Evolutionary conservation across 2,888 invertebrate genomes (phyloP), one percentile per base, ranked within the genome.

Genomic region (Pyrrhia umbra): DNA sequence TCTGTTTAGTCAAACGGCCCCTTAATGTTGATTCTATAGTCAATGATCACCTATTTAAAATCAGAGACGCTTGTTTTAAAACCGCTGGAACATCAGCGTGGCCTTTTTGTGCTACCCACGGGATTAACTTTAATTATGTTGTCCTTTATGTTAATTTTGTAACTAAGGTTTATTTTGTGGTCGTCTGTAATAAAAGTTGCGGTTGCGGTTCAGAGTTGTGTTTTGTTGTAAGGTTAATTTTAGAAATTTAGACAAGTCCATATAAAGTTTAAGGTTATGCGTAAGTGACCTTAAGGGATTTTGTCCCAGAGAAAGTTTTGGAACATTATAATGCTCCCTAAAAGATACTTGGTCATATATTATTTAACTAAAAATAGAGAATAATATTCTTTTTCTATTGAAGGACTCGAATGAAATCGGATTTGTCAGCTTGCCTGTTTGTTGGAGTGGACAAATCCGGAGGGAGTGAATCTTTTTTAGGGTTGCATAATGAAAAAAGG

Each of bases 21-120:
- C 63, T n/a, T 72, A 69, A 79, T 56, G 73, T 68, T 67, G 67
- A 71, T 70, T 77, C 78, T 75, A 75, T 64, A 63, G 77, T 57
- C 77, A 77, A 79, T 77, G 79, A 83, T 80, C 74, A 64, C 60
- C 76, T 65, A 82, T 84, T 84, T 81, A 75, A 81, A 87, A 85
- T 84, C 73, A 84, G 71, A 60, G 55, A 64, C 56, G 61, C 72
- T 85, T 83, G 83, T 85, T 64, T 55, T 34, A 30, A 56, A 56
- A 67, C 55, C 66, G 37, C 56, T 62, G 43, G 39, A 61, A 62
- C 43, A 49, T 51, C 43, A 49, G 30, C 68, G 50, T 42, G 50
- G 20, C 23, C 76, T 78, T 72, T 79, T 73, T 69, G 50, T 46
- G 25, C 27, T n/a, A 43, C 71, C 47, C 39, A 27, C 55, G 70